Evolutionary conservation across 1,140 invertebrate species (phyloP), one percentile per base, ranked within the genome.

Genomic region (Palaemon carinicauda): DNA sequence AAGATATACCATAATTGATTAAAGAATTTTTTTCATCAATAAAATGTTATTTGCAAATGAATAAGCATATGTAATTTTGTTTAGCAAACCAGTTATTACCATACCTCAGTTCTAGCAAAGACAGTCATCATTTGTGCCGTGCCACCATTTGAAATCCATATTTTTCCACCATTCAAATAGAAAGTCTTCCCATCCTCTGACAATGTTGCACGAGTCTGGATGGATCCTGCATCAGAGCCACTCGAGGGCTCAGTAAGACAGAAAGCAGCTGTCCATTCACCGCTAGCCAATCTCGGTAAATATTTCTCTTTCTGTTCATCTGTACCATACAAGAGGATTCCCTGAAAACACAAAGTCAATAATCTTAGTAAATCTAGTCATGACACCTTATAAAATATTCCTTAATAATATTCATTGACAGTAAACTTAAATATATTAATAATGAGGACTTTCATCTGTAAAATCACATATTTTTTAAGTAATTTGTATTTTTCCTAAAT

Each of bases 61-160:
- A 29, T 31, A 12, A 3, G 27, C 17, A 29, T 73, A 15, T 27
- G 69, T 29, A 73, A 73, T 33, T 14, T 33, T 33, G 17, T 3
- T 33, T 0, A 65, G n/a, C 1, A 73, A 27, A 27, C 95, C 95
- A 86, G 95, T 96, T 90, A 94, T 94, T 75, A 94, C 92, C 92
- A 93, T 2, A 96, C 93, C 21, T 95, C 94, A 1, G 96, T 96
- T 93, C 99, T 96, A 53, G 98, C 98, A 93, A 99, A 99, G 0
- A 99, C 98, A 4, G 98, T 99, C 94, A 99, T 97, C 60, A 99
- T 94, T 90, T 99, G 96, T n/a, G 98, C 98, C 90, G 98, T 92
- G 53, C 98, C 98, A 75, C 98, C 98, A 92, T 99, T 99, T 89
- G 96, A 98, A 90, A 99, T 99, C 98, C 98, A 99, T 90, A 99